Conservation (phyloP, 2,888 invertebrate genomes). For the Agrochola lychnidis region DNA sequence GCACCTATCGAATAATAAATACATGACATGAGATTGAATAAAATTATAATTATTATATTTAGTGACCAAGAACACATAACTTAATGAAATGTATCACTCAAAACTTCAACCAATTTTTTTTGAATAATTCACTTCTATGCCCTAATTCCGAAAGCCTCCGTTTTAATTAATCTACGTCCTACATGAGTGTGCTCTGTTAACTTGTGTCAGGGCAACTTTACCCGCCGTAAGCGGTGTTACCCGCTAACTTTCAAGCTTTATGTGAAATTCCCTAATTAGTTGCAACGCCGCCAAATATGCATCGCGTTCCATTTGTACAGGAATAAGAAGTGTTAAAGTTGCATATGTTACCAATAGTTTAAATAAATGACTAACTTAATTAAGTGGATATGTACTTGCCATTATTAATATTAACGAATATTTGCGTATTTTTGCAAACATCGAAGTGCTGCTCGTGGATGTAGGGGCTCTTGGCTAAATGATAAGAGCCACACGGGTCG, state of each 20-base stretch:
- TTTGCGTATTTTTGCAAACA: not conserved
- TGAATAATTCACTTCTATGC: not conserved
- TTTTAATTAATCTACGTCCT: conserved; percentile 31
- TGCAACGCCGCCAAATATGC: conserved; percentile 27
- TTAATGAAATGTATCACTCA: not conserved
- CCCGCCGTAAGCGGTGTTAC: conserved; percentile 37
- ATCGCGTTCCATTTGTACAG: conserved; percentile 4
- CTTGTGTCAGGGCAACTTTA: conserved; percentile 40
- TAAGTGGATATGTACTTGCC: not conserved
- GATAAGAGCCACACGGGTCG: not conserved
- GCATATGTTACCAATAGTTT: conserved; percentile 8
- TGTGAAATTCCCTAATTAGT: conserved; percentile 29
- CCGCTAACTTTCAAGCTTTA: conserved; percentile 37
- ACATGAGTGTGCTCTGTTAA: conserved; percentile 15
- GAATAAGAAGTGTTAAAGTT: conserved; percentile 25
- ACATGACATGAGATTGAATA: not conserved
- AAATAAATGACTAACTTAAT: not conserved
- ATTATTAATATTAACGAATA: not conserved
- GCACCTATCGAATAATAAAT: not conserved
- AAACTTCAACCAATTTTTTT: not conserved
- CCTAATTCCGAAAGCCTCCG: not conserved
- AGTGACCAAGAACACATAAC: not conserved
- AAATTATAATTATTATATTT: not conserved
- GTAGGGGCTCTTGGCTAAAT: not conserved
- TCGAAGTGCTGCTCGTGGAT: not conserved